Evolutionary conservation across 2,888 invertebrate genomes (phyloP).

Genomic region (Pyrgus malvae): DNA sequence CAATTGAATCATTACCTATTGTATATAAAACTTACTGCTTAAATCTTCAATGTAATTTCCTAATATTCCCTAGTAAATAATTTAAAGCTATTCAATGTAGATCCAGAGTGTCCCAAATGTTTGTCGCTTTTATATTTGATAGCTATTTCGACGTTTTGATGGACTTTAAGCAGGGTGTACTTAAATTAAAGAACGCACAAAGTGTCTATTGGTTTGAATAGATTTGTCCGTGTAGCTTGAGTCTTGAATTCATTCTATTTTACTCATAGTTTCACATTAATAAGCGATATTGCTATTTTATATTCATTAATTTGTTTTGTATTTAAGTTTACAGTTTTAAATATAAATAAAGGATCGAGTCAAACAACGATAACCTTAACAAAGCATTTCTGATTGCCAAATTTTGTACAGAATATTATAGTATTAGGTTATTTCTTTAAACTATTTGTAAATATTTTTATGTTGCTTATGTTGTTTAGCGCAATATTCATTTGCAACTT

Average conservation of each 20-base stretch:
- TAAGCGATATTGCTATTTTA: constrained; percentile 3
- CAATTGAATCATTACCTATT: no score
- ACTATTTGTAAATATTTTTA: constrained; percentile 35
- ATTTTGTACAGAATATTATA: constrained; percentile 54
- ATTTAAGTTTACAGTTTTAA: neutral
- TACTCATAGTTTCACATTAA: neutral
- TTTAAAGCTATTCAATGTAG: no score
- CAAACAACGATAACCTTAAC: constrained; percentile 9
- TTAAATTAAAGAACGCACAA: constrained; percentile 62
- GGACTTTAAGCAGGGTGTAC: constrained; percentile 59
- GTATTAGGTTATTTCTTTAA: constrained; percentile 30
- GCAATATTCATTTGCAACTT: neutral
- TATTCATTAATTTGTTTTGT: neutral
- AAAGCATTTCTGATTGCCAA: constrained; percentile 43
- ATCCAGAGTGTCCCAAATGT: neutral
- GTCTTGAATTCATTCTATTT: neutral
- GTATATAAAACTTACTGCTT: no score
- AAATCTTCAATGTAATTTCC: no score
- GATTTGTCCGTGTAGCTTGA: constrained; percentile 5
- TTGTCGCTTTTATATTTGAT: constrained; percentile 1
- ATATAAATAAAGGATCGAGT: neutral
- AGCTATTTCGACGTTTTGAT: constrained; percentile 39
- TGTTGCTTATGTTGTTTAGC: constrained; percentile 38
- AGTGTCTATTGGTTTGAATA: constrained; percentile 38
- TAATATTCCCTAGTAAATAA: no score